phyloP scores from a whole-genome alignment of 2,888 invertebrate species.

The Dinocampus coccinellae region DNA sequence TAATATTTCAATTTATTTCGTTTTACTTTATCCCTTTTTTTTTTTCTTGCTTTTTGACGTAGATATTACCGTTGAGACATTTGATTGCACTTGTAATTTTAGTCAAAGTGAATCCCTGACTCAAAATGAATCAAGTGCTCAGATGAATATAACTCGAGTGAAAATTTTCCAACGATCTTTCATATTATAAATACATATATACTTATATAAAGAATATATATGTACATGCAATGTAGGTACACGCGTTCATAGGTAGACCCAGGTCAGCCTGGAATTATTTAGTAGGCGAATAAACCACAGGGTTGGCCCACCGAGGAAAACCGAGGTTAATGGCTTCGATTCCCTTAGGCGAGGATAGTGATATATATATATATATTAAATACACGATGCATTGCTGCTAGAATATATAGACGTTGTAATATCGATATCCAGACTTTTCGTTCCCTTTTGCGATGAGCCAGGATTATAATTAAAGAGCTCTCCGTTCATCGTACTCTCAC shows the following conservation, averaged over 20 bases:
- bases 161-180: conserved; percentile 17
- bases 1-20: neutral
- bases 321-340: conserved; percentile 63
- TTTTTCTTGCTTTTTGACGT: too few relatives aligned
- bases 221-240: neutral
- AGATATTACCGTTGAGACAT: too few relatives aligned
- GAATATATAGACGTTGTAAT: conserved; percentile 5
- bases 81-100: too few relatives aligned
- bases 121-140: neutral
- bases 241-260: conserved; percentile 35
- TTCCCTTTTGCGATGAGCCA: conserved; percentile 18
- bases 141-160: conserved; percentile 1
- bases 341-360: conserved; percentile 50
- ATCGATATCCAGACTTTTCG: conserved; percentile 13
- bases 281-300: conserved; percentile 57
- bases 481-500: conserved; percentile 1
- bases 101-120: conserved; percentile 4
- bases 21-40: too few relatives aligned
- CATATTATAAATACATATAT: neutral
- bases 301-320: conserved; percentile 44
- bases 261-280: conserved; percentile 59
- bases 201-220: neutral
- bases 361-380: neutral
- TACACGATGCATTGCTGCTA: conserved; percentile 12
- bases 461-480: conserved; percentile 21